Conservation (phyloP, 1,140 invertebrate species). For the Physella acuta region DNA sequence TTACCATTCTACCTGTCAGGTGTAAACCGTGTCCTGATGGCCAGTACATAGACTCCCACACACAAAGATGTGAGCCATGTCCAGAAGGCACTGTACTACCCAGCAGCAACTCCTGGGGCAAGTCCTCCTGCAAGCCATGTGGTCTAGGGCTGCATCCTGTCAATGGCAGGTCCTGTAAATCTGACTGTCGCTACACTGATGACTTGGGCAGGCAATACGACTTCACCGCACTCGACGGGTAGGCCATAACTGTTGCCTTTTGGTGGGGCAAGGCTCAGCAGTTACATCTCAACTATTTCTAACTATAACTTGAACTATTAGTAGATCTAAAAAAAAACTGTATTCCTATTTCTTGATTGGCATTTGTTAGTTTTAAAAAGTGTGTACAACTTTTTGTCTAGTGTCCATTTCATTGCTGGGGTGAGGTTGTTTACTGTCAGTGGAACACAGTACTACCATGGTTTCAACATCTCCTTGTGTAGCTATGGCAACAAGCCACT, state of each 20-base stretch:
- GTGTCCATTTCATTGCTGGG: constrained; percentile 55
- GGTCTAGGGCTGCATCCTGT: constrained; percentile 56
- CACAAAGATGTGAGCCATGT: constrained; percentile 56
- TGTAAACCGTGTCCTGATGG: constrained; percentile 66
- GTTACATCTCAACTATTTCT: no score
- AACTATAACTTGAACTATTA: neutral
- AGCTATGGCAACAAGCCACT: constrained; percentile 44
- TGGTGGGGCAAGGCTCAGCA: no score
- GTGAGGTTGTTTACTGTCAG: constrained; percentile 63
- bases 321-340: no score
- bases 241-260: constrained; percentile 30
- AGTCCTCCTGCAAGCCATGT: constrained; percentile 63
- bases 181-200: constrained; percentile 48
- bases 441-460: constrained; percentile 66
- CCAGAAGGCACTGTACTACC: constrained; percentile 63
- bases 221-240: constrained; percentile 60
- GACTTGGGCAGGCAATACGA: constrained; percentile 58
- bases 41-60: constrained; percentile 59
- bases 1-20: no score
- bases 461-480: constrained; percentile 68
- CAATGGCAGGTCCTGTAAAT: constrained; percentile 42
- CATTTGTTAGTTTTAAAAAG: no score
- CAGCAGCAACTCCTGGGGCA: constrained; percentile 60
- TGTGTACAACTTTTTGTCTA: no score
- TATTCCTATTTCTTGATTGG: no score